These are phyloP conservation scores for Amphibalanus amphitrite DNA, from an alignment of 1,140 invertebrate genomes.

Conservation along the genomic window DNA sequence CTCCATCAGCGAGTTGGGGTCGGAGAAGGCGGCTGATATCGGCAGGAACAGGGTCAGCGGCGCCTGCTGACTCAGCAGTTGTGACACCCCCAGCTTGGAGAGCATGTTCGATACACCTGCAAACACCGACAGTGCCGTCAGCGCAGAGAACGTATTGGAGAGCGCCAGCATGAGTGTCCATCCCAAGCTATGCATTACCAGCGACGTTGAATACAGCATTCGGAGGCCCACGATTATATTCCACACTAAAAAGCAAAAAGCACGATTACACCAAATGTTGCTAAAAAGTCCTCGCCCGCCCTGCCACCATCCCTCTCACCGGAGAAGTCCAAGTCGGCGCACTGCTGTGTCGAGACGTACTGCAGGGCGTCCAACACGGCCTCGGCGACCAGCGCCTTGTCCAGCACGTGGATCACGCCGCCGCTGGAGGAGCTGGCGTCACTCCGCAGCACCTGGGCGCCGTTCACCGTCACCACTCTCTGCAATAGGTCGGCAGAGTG, in stretches of 20 bases:
- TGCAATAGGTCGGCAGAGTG: background rate
- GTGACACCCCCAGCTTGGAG: too few relatives aligned
- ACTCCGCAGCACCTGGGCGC: conserved; percentile 11
- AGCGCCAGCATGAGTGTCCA: too few relatives aligned
- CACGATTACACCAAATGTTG: too few relatives aligned
- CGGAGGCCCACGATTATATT: too few relatives aligned
- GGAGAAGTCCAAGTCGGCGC: background rate
- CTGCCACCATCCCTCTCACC: background rate
- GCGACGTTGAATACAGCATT: too few relatives aligned
- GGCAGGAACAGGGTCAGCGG: conserved; percentile 16
- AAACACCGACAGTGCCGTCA: too few relatives aligned
- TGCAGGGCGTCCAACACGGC: conserved; percentile 7
- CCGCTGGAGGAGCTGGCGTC: conserved; percentile 17
- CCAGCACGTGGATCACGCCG: conserved; percentile 17
- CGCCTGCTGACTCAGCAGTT: conserved; percentile 6
- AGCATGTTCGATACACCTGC: too few relatives aligned
- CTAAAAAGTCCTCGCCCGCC: too few relatives aligned
- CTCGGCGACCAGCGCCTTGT: conserved; percentile 15
- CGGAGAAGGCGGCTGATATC: conserved; percentile 14
- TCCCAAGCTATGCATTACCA: too few relatives aligned
- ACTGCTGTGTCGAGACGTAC: background rate
- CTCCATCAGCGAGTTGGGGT: conserved; percentile 10
- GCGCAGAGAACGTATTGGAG: too few relatives aligned
- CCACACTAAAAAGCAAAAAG: too few relatives aligned
- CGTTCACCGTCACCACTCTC: conserved; percentile 18